phyloP scores from a whole-genome alignment of 2,113 vertebrate genomes.

The Epinephelus cyanopodus region DNA sequence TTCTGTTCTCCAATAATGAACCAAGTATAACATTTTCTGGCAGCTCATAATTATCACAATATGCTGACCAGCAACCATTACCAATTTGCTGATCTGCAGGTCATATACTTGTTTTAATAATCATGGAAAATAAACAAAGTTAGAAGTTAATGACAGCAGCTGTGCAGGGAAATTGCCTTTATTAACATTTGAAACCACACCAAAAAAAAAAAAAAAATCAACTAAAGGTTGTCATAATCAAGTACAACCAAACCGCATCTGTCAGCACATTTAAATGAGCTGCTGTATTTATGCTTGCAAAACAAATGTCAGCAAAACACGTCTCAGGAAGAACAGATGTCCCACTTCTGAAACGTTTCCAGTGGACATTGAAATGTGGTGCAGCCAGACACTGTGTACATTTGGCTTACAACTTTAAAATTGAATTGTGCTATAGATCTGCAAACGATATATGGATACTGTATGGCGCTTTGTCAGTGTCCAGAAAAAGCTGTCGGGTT shows the following conservation, averaged over 20 bases:
- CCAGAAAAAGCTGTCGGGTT: neutral
- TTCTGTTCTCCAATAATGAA: neutral
- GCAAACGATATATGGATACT: neutral
- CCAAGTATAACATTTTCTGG: neutral
- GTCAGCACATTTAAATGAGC: neutral
- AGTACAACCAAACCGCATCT: neutral
- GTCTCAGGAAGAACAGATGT: neutral
- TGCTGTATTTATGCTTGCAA: neutral
- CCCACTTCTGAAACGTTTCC: neutral
- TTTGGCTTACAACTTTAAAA: no score
- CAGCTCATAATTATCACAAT: neutral
- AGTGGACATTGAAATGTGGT: neutral
- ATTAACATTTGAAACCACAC: neutral
- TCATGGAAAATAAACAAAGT: neutral
- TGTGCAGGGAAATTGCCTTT: neutral
- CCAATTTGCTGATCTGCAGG: neutral
- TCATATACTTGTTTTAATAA: neutral
- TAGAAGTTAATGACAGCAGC: neutral
- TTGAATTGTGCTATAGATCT: neutral
- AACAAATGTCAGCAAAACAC: neutral
- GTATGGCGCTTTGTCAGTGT: neutral
- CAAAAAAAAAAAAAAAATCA: neutral
- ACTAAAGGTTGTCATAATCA: neutral
- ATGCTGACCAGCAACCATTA: neutral
- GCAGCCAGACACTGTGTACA: neutral